A percentile compares a stretch with the other conserved stretches of the same genome.
Conservation (phyloP, 2,797 vertebrate species). For the Mallotus villosus region DNA sequence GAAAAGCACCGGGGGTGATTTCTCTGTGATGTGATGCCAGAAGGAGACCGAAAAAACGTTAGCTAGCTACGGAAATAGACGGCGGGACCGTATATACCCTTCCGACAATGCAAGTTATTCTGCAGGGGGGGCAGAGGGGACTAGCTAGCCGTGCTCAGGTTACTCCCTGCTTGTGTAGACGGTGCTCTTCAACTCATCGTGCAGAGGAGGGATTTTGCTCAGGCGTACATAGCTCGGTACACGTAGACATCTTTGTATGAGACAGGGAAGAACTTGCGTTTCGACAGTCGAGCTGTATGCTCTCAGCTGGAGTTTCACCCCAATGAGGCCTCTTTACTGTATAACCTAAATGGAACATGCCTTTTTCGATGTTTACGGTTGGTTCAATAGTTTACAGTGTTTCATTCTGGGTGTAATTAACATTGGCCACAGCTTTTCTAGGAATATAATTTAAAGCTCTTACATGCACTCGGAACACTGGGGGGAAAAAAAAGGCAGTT, state of each 20-base stretch:
- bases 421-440: too few species aligned
- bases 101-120: neutral
- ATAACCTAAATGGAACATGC: too few species aligned
- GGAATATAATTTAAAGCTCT: too few species aligned
- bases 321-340: too few species aligned
- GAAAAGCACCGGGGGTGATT: conserved; percentile 35
- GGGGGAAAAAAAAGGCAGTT: too few species aligned
- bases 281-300: neutral
- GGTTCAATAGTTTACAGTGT: too few species aligned
- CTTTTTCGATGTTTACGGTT: too few species aligned
- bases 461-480: too few species aligned
- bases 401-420: too few species aligned
- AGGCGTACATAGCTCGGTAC: conserved; percentile 3
- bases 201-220: neutral
- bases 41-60: neutral
- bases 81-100: conserved; percentile 21
- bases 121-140: neutral
- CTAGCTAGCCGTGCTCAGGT: neutral
- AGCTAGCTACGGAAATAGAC: conserved; percentile 16
- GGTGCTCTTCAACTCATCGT: neutral
- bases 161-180: neutral
- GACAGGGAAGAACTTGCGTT: neutral
- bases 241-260: neutral
- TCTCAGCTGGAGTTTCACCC: too few species aligned
- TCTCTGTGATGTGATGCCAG: conserved; percentile 22